Conservation (phyloP, 2,888 invertebrate species). For the Chorisops tibialis region DNA sequence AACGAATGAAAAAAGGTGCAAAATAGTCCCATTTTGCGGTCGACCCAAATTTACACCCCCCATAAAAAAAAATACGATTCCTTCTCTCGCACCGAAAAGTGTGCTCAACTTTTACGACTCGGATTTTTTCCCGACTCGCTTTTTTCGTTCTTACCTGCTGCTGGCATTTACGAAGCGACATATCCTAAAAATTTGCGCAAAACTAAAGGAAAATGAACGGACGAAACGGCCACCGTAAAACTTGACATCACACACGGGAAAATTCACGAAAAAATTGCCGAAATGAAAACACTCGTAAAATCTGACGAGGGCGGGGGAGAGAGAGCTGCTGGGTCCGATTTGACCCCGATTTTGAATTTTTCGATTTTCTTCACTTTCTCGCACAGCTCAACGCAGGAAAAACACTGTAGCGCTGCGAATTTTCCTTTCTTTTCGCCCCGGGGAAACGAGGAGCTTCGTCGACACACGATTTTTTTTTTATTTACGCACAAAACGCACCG, state of each 20-base stretch:
- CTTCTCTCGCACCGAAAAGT: background rate
- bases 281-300: background rate
- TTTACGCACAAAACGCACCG: conserved; percentile 9
- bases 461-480: background rate
- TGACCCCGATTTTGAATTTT: background rate
- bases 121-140: too few relatives aligned
- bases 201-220: conserved; percentile 24
- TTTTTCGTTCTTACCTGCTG: conserved; percentile 34
- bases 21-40: background rate
- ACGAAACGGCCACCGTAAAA: conserved; percentile 29
- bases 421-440: background rate
- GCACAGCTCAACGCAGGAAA: too few relatives aligned
- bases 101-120: background rate
- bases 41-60: conserved; percentile 15
- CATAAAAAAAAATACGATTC: background rate
- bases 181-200: conserved; percentile 32
- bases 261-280: too few relatives aligned
- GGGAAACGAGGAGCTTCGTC: too few relatives aligned
- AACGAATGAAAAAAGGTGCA: too few relatives aligned
- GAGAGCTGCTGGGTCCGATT: background rate
- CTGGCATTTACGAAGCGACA: conserved; percentile 38
- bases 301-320: background rate
- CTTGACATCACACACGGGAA: conserved; percentile 35
- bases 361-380: too few relatives aligned
- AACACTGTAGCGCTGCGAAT: too few relatives aligned